Evolutionary conservation across 2,888 invertebrate genomes (phyloP).

Genomic region (Lasioglossum oenotherae): DNA sequence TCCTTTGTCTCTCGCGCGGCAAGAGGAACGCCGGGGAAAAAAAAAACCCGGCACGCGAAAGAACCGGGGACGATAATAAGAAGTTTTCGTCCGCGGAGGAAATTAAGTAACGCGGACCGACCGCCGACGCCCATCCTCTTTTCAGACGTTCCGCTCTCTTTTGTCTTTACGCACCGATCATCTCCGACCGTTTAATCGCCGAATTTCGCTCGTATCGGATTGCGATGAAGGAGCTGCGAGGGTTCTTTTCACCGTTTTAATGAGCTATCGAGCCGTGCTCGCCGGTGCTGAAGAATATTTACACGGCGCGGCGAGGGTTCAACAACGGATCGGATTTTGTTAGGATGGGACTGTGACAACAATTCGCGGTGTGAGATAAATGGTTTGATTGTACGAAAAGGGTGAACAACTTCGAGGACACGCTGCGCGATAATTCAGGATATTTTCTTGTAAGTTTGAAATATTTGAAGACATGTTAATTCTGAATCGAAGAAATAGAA

Average conservation of each 20-base stretch:
- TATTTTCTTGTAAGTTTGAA: not conserved
- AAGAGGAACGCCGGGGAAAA: constrained; percentile 54
- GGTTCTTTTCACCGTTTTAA: constrained; percentile 10
- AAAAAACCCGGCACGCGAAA: constrained; percentile 70
- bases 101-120: constrained; percentile 77
- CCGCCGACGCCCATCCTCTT: constrained; percentile 38
- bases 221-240: constrained; percentile 35
- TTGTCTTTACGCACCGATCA: constrained; percentile 27
- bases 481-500: not conserved
- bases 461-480: too few species aligned
- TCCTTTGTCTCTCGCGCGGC: constrained; percentile 78
- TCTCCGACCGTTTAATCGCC: constrained; percentile 34
- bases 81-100: constrained; percentile 77
- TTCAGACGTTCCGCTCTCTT: constrained; percentile 39
- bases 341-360: not conserved
- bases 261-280: constrained; percentile 1
- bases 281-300: not conserved
- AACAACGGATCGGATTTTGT: not conserved
- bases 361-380: not conserved
- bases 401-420: not conserved
- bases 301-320: not conserved
- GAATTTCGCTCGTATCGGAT: constrained; percentile 24
- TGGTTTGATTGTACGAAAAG: not conserved
- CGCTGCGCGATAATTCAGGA: not conserved
- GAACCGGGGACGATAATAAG: constrained; percentile 77